Evolutionary conservation across 64 coral and sea anemone genomes (phyloP), one percentile per base, ranked within the genome.

Genomic region (Porites australiensis): DNA sequence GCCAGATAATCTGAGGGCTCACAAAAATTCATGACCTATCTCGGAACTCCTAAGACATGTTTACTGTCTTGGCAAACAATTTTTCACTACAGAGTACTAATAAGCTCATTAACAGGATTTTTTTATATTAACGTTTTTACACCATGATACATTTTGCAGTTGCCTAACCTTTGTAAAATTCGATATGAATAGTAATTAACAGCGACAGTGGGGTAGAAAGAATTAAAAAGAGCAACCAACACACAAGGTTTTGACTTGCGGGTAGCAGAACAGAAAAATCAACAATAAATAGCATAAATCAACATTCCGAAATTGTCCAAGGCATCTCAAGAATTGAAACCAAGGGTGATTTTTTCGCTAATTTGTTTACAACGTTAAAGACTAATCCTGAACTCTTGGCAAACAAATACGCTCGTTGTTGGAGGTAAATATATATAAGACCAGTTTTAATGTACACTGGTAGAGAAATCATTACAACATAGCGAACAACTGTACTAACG

Each of bases 301-400:
- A 82, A 82, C 79, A 94, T 64, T 47, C 58, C 18, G 27, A 76
- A 89, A 70, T 93, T 68, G 61, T 64, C 63, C 74, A 15, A 50
- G 52, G 75, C 58, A 93, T 88, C 52, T 73, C 11, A 82, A 74
- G 79, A 83, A 89, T 84, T 94, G 54, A 52, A 45, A 82, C 78
- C 22, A 89, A 64, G 45, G 22, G 79, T 64, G 60, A 54, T 21
- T 53, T 82, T 84, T 75, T 89, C 68, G 79, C 46, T 89, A 83
- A 53, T 89, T 94, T 62, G 78, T 94, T 89, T 55, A 83, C 8
- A 80, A 76, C 74, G 44, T 69, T 50, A 89, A 86, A 52, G 45
- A 55, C 49, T 53, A 79, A 52, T 90, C 85, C 82, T 53, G 50
- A 92, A 59, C 82, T 88, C 58, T 37, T 59, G 11, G 37, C 19